Conservation (phyloP, 2,888 invertebrate genomes). For the Conchocele bisecta region DNA sequence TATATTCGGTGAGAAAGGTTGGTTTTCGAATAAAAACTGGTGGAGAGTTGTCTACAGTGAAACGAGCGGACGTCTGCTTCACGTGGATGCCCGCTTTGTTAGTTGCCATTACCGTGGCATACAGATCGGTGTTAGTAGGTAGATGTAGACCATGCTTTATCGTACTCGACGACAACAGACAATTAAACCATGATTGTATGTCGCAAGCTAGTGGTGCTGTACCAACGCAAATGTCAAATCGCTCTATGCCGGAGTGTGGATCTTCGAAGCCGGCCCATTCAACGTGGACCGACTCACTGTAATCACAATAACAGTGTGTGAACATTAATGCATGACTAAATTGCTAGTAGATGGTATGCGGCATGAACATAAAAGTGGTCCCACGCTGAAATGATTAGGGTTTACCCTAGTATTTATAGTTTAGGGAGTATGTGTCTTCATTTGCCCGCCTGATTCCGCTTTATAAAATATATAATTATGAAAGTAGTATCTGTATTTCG, state of each 20-base stretch:
- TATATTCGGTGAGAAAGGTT: background rate
- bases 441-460: no score
- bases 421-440: no score
- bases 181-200: conserved; percentile 2
- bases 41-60: conserved; percentile 31
- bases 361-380: no score
- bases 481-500: no score
- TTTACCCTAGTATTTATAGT: no score
- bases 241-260: conserved; percentile 47
- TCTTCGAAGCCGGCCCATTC: conserved; percentile 53
- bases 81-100: conserved; percentile 27
- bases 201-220: conserved; percentile 17
- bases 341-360: no score
- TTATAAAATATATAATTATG: no score
- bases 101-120: conserved; percentile 29
- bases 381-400: no score
- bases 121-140: conserved; percentile 18
- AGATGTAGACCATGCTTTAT: conserved; percentile 31
- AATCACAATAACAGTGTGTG: conserved; percentile 24
- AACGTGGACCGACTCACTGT: conserved; percentile 17
- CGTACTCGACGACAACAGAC: conserved; percentile 19
- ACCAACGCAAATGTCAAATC: conserved; percentile 41
- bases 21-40: conserved; percentile 25
- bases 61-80: conserved; percentile 30
- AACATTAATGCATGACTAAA: no score